A percentile compares a stretch with the other conserved stretches of the same genome.
Conservation (phyloP, 2,113 vertebrate species). For the Butorides virescens region DNA sequence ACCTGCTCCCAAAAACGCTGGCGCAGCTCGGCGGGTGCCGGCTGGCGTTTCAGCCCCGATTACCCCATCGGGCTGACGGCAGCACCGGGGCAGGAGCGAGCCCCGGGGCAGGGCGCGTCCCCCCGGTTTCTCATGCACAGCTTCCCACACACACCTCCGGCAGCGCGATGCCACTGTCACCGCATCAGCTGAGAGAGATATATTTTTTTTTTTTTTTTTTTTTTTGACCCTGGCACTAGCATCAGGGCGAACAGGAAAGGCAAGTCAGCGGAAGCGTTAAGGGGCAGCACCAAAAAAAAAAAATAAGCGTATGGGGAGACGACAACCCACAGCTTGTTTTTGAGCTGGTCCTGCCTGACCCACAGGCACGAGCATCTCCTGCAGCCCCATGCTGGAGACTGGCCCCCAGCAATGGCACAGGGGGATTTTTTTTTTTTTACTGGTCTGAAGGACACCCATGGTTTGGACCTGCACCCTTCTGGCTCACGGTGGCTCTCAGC, state of each 20-base stretch:
- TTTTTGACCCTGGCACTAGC: background rate
- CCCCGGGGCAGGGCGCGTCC: background rate
- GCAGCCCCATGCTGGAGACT: fast-evolving
- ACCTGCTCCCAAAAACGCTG: background rate
- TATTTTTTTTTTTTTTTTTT: background rate
- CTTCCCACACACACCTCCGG: background rate
- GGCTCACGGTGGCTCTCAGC: background rate
- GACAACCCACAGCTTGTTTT: background rate
- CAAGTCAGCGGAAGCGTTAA: background rate
- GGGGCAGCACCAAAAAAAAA: background rate
- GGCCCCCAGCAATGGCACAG: fast-evolving
- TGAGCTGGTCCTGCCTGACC: background rate
- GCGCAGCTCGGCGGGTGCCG: fast-evolving
- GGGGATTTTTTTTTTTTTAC: fast-evolving
- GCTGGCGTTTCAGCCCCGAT: background rate
- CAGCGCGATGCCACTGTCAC: fast-evolving
- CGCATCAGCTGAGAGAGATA: background rate
- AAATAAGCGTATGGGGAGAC: background rate
- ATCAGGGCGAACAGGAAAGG: background rate
- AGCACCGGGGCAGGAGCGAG: background rate
- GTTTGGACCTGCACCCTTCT: background rate
- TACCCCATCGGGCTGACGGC: background rate
- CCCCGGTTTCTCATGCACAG: background rate
- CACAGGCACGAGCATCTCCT: fast-evolving
- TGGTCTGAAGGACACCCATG: fast-evolving